Conservation (phyloP, 2,797 vertebrate genomes). For the Sebastes vulpes region DNA sequence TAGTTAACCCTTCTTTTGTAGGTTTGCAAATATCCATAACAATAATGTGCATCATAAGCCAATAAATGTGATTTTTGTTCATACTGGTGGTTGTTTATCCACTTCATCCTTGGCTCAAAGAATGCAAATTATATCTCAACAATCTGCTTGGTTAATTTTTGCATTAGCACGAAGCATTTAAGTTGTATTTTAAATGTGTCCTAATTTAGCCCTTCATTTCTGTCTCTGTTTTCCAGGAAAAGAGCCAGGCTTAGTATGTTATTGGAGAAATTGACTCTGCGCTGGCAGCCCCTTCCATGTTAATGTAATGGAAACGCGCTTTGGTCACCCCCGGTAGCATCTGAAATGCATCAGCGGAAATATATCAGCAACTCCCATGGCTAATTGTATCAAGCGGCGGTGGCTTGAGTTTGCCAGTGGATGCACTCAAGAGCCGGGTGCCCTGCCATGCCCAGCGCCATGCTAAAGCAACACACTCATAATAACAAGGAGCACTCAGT, state of each 20-base stretch:
- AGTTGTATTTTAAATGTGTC: background rate
- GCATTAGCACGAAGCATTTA: background rate
- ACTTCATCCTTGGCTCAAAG: background rate
- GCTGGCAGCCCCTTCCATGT: constrained; percentile 45
- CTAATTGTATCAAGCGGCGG: constrained; percentile 64
- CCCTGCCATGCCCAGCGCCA: constrained; percentile 72
- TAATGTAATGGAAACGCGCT: constrained; percentile 79
- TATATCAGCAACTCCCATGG: constrained; percentile 61
- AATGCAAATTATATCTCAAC: too few relatives aligned
- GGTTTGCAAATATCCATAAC: background rate
- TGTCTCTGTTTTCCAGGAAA: constrained; percentile 69
- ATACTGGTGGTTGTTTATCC: background rate
- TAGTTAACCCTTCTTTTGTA: background rate
- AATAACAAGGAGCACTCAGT: constrained; percentile 70
- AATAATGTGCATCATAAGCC: background rate
- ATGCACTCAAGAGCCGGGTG: constrained; percentile 59
- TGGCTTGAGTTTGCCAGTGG: constrained; percentile 66
- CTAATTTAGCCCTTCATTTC: constrained; percentile 44
- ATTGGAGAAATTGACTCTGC: constrained; percentile 64
- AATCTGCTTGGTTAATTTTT: background rate
- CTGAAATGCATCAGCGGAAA: constrained; percentile 78
- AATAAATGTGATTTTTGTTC: background rate
- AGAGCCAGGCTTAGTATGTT: constrained; percentile 51
- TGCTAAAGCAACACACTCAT: constrained; percentile 70
- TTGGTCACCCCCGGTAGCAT: constrained; percentile 45